Conservation (phyloP, 2,797 vertebrate genomes). For the Thripadectes ignobilis region DNA sequence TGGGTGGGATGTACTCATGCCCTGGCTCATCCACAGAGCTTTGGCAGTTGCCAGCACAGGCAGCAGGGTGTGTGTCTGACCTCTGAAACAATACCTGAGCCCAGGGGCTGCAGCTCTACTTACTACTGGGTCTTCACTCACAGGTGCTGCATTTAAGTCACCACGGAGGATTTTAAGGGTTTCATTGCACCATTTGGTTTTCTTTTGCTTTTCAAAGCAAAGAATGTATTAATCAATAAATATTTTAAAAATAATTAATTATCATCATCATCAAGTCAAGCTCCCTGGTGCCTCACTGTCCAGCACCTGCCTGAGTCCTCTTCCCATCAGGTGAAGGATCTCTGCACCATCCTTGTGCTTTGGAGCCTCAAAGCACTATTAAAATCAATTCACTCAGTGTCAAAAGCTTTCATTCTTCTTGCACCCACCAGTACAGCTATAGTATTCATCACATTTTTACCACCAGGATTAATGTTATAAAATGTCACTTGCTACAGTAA, state of each 20-base stretch:
- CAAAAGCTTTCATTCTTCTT: constrained; percentile 43
- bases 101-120: constrained; percentile 46
- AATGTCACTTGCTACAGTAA: constrained; percentile 82
- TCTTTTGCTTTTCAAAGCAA: constrained; percentile 55
- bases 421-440: constrained; percentile 22
- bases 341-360: not conserved
- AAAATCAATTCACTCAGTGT: constrained; percentile 33
- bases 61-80: not conserved
- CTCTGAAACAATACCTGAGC: constrained; percentile 6
- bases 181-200: not conserved
- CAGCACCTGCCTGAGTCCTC: not conserved
- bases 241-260: constrained; percentile 77
- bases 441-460: constrained; percentile 73
- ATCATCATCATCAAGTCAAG: constrained; percentile 64
- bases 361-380: constrained; percentile 20
- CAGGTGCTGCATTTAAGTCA: constrained; percentile 24
- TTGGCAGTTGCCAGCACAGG: not conserved
- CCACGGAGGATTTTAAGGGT: constrained; percentile 18
- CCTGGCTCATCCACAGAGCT: not conserved
- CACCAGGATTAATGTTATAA: constrained; percentile 82
- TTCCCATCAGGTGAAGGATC: not conserved
- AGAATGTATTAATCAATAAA: constrained; percentile 67
- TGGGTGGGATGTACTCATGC: not conserved
- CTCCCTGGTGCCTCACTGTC: constrained; percentile 22
- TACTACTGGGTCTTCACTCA: not conserved